Base-by-base conservation (phyloP, 2,113 vertebrate species). In the Microcebus tavaratra region DNA sequence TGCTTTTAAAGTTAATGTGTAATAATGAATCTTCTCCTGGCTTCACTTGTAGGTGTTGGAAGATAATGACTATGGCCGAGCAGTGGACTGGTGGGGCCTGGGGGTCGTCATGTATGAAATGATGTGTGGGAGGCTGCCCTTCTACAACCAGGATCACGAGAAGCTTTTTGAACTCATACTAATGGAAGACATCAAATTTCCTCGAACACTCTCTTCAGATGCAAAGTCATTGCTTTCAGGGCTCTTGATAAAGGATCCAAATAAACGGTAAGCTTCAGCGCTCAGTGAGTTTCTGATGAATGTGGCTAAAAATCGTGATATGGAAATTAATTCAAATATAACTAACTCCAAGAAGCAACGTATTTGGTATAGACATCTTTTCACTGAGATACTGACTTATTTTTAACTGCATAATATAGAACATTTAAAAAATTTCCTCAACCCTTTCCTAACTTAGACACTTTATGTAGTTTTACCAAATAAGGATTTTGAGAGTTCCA, bases 131-230 rank as follows among this genome's bases (percentile, higher is more conserved):
- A 99, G 99, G 78, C 97, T 99, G 92, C 99, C 99, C 0, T 99
- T 99, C 98, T 99, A 99, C 98, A 99, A 99, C 98, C 99, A 99
- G 98, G 99, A 99, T 98, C 99, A 99, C 39, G 99, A 99, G 98
- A 99, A 99, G 97, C 99, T 99, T 48, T 99, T 99, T 97, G 99
- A 99, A 98, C 99, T 99, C 91, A 99, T 99, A 98, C 98, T 99
- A 91, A 99, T 99, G 99, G 99, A 99, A 97, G 99, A 99, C 97
- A 99, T 99, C 98, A 99, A 99, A 99, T 99, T 99, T 98, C 99
- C 99, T 50, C 99, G 99, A 96, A 99, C 99, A 29, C 99, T 99
- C 14, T 99, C 99, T 50, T 98, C 99, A 42, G 99, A 99, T 96
- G 99, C 99, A 98, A 99, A 99, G 98, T 99, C 99, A 39, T 99